Evolutionary conservation across 2,797 vertebrate genomes (phyloP), one percentile per base, ranked within the genome.

Genomic region (Cygnus olor): DNA sequence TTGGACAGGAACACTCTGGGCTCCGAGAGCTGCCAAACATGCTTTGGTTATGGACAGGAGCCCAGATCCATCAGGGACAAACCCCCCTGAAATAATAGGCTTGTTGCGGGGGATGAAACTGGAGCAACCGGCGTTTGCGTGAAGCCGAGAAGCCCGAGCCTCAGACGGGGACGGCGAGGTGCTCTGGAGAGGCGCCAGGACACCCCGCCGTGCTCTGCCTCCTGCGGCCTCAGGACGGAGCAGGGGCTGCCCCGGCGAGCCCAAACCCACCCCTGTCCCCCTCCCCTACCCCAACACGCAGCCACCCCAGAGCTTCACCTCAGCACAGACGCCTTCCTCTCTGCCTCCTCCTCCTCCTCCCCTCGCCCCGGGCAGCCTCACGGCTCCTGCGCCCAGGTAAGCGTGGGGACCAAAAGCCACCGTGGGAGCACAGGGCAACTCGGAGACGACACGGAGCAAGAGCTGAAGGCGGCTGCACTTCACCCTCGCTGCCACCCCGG

Each of bases 1-100:
- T 95, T 97, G 96, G 96, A 95, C 93, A 95, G 86, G 90, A 97
- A 96, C 0, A 25, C 65, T 92, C 92, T 78, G 93, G 94, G 94
- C 94, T 96, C 86, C 87, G 58, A 95, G 82, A 96, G 94, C 96
- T 95, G 95, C 95, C 95, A 96, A 88, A 94, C 93, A 91, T 93
- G 91, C 95, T 94, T 87, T 3, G 79, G 93, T 93, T 95, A 94
- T 94, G 95, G 96, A 96, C 80, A 93, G 69, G n/a, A 94, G 93
- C 95, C 95, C 88, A 91, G 94, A 96, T 80, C 90, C 90, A 92
- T 77, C 65, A 80, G 86, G 94, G 86, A 95, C 81, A 85, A 90
- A 82, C 22, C 74, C 92, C 94, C 86, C 61, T 72, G 38, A 91
- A 93, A 88, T 56, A 82, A 86, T 14, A 53, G 78, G 71, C 89